Percentiles rank a stretch among this genome's conserved stretches.
Conservation (phyloP, 1,140 invertebrate species). For the Drosophila orena region DNA sequence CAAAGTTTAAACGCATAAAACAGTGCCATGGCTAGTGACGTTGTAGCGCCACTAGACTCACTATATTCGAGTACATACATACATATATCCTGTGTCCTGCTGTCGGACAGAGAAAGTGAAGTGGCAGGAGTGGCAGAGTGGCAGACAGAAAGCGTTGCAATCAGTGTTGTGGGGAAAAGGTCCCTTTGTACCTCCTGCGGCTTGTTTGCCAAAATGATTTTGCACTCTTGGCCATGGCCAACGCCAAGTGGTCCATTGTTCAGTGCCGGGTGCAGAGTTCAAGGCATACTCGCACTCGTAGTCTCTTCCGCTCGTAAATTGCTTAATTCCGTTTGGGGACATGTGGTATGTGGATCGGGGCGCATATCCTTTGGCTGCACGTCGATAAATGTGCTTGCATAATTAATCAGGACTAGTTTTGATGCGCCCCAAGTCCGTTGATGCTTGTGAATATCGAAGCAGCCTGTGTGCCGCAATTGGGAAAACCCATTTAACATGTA, state of each 20-base stretch:
- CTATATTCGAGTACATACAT: background rate
- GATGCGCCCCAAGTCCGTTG: conserved; percentile 28
- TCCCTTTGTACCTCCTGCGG: conserved; percentile 40
- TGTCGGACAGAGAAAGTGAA: conserved; percentile 8
- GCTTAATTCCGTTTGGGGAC: conserved; percentile 43
- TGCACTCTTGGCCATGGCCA: conserved; percentile 42
- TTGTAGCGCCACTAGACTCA: background rate
- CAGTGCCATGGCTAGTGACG: conserved; percentile 19
- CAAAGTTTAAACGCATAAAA: conserved; percentile 75
- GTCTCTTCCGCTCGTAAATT: conserved; percentile 48
- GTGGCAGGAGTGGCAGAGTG: too few relatives aligned
- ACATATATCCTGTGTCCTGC: conserved; percentile 10
- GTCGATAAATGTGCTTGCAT: conserved; percentile 35
- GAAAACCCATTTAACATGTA: conserved; percentile 15
- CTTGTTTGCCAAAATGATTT: conserved; percentile 69
- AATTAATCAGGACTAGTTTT: conserved; percentile 37
- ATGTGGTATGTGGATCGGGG: conserved; percentile 17
- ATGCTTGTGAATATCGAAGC: conserved; percentile 13
- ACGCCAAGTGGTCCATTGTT: conserved; percentile 29
- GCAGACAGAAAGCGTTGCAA: conserved; percentile 28
- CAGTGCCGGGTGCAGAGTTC: conserved; percentile 7
- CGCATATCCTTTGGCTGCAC: background rate
- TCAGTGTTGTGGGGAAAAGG: conserved; percentile 32
- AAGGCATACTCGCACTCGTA: conserved; percentile 16
- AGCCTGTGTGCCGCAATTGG: conserved; percentile 14